Evolutionary conservation across 2,888 invertebrate genomes (phyloP).

Genomic region (Magallana nippona): DNA sequence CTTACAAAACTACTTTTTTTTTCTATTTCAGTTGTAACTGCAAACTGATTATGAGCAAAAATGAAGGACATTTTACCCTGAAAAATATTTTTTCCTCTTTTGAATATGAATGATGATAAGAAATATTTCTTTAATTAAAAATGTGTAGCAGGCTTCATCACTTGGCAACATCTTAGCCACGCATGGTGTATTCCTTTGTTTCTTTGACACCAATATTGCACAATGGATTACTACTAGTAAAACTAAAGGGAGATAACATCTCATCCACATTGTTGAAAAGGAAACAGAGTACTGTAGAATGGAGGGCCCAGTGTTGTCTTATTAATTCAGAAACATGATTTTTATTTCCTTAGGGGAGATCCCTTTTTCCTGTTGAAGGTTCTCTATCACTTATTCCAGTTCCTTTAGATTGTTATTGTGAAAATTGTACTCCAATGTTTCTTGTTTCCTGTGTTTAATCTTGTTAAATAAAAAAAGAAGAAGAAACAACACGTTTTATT

Average conservation of each 20-base stretch:
- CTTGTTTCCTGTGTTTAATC: slow-evolving; percentile 19
- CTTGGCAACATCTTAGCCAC: too few relatives aligned
- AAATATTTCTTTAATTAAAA: too few relatives aligned
- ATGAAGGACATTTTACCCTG: too few relatives aligned
- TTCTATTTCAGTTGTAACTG: background rate
- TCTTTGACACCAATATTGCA: too few relatives aligned
- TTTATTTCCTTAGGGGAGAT: background rate
- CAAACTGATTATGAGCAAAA: background rate
- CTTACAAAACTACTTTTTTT: background rate
- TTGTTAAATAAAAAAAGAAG: background rate
- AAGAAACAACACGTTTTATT: background rate
- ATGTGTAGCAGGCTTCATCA: too few relatives aligned
- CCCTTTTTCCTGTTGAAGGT: slow-evolving; percentile 14
- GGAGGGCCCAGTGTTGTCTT: background rate
- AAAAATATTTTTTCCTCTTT: too few relatives aligned
- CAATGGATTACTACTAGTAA: too few relatives aligned
- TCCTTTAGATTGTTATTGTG: slow-evolving; percentile 28
- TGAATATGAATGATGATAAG: too few relatives aligned
- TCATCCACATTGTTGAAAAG: too few relatives aligned
- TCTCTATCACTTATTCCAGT: background rate
- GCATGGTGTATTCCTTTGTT: too few relatives aligned
- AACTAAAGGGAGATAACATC: too few relatives aligned
- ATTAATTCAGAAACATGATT: slow-evolving; percentile 17
- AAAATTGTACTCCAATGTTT: slow-evolving; percentile 2
- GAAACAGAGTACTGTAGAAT: too few relatives aligned